A percentile compares a stretch with the other conserved stretches of the same genome.
Conservation (phyloP, 1,140 invertebrate genomes). For the Zaprionus camerounensis region DNA sequence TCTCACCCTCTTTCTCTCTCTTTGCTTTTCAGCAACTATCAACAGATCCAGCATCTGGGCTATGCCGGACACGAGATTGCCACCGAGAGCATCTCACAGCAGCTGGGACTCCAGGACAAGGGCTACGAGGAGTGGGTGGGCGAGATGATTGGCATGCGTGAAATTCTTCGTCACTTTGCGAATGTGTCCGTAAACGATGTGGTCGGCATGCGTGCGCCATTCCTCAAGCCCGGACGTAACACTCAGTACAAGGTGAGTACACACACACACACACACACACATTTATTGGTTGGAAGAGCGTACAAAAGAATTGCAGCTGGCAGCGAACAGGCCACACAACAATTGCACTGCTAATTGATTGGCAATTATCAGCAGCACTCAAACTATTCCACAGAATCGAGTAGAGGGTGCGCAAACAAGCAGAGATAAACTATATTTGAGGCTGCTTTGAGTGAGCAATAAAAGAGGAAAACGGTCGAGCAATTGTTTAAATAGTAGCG, state of each 20-base stretch:
- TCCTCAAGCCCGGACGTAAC: constrained; percentile 95
- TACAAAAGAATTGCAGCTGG: constrained; percentile 14
- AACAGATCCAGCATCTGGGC: constrained; percentile 94
- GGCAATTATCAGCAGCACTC: constrained; percentile 35
- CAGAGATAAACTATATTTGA: background rate
- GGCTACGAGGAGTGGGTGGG: constrained; percentile 96
- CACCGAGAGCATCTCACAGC: constrained; percentile 93
- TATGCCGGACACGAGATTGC: constrained; percentile 96
- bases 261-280: constrained; percentile 6
- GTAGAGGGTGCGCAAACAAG: background rate
- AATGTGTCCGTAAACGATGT: constrained; percentile 93
- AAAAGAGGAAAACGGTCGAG: background rate
- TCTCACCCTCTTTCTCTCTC: constrained; percentile 6
- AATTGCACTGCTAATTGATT: constrained; percentile 34
- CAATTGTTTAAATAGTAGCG: background rate
- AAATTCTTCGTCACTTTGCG: constrained; percentile 92
- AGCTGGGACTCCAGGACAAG: constrained; percentile 93
- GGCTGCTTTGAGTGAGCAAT: background rate
- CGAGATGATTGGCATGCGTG: constrained; percentile 97
- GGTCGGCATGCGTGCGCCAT: constrained; percentile 94
- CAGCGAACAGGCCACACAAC: background rate
- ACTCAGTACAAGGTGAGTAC: constrained; percentile 93
- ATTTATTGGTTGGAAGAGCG: background rate
- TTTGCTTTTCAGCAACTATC: constrained; percentile 91
- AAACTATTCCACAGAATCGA: background rate